Percentiles rank a stretch among this genome's conserved stretches.
phyloP scores from a whole-genome alignment of 2,113 vertebrate species.

The Dasyurus viverrinus region DNA sequence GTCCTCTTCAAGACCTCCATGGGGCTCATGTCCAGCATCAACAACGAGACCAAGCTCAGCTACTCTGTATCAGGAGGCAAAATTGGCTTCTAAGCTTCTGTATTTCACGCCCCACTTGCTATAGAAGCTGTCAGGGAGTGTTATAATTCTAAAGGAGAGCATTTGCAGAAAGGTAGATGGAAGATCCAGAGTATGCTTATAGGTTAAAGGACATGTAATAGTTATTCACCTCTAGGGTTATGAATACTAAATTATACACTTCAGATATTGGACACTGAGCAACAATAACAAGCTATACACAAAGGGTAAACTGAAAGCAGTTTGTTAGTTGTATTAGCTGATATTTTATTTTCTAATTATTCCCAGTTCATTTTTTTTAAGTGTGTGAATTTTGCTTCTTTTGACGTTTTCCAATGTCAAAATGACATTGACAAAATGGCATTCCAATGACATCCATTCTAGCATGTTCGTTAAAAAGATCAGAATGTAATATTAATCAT shows the following conservation, averaged over 20 bases:
- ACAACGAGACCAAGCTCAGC: slow-evolving; percentile 96
- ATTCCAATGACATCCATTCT: too few relatives aligned
- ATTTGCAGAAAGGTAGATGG: neutral
- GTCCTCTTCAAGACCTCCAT: slow-evolving; percentile 97
- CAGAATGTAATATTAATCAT: accelerated
- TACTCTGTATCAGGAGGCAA: slow-evolving; percentile 97
- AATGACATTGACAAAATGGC: too few relatives aligned
- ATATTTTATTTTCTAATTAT: neutral
- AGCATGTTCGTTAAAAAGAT: slow-evolving; percentile 21
- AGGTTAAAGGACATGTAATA: neutral
- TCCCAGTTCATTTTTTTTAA: too few relatives aligned
- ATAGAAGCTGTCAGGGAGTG: neutral
- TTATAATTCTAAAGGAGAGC: neutral
- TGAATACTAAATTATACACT: neutral
- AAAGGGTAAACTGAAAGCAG: neutral
- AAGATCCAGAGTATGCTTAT: neutral
- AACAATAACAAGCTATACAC: neutral
- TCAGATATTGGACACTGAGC: neutral
- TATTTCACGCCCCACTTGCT: accelerated
- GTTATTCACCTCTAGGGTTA: neutral
- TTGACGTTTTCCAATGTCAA: neutral
- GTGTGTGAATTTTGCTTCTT: neutral
- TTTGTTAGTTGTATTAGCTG: neutral
- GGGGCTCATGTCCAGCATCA: slow-evolving; percentile 97
- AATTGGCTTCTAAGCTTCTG: slow-evolving; percentile 90